Percentiles rank a stretch among this genome's conserved stretches.
These are phyloP conservation scores for Thaumatotibia leucotreta DNA, from an alignment of 1,140 invertebrate genomes.

Conservation along the genomic window DNA sequence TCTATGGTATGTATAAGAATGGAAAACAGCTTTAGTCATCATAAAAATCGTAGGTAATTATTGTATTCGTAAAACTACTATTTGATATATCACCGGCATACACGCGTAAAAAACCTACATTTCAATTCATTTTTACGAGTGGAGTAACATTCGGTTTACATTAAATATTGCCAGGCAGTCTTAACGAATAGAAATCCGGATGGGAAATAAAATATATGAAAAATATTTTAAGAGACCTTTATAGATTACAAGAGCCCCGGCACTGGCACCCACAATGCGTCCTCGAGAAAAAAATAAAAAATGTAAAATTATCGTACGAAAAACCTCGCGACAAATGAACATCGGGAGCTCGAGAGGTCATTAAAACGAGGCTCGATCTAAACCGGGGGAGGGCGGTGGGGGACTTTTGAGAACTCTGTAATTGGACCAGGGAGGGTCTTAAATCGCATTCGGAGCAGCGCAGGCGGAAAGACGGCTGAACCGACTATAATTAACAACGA, in stretches of 20 bases:
- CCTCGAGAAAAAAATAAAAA: conserved; percentile 37
- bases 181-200: not conserved
- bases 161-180: conserved; percentile 15
- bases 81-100: too few species aligned
- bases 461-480: conserved; percentile 70
- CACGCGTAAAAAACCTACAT: too few species aligned
- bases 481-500: conserved; percentile 74
- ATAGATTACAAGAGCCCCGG: conserved; percentile 28
- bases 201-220: not conserved
- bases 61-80: too few species aligned
- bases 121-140: not conserved
- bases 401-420: conserved; percentile 69
- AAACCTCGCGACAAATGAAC: conserved; percentile 74
- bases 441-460: conserved; percentile 70
- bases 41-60: too few species aligned
- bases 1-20: too few species aligned
- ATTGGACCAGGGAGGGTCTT: conserved; percentile 73
- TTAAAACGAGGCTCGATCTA: conserved; percentile 72
- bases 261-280: conserved; percentile 29
- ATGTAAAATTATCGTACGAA: conserved; percentile 69
- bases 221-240: conserved; percentile 15
- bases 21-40: too few species aligned
- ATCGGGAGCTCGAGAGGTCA: conserved; percentile 72
- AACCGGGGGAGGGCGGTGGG: conserved; percentile 46
- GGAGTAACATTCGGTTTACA: not conserved